Evolutionary conservation across 2,113 vertebrate species (phyloP).

Genomic region (Rynchops niger): DNA sequence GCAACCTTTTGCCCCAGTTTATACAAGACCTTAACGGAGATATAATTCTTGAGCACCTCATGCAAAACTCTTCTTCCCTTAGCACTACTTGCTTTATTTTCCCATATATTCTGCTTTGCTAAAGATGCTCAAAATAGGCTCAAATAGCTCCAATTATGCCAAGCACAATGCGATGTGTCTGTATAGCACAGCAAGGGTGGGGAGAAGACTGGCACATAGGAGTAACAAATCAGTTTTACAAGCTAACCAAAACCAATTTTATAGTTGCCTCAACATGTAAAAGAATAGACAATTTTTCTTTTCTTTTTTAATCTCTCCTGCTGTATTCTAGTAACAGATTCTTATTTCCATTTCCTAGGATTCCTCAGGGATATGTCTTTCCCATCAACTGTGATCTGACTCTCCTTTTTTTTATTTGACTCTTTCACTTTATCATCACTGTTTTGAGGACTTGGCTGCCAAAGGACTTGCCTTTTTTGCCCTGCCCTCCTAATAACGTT

Average conservation of each 20-base stretch:
- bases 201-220: neutral
- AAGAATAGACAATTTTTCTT: neutral
- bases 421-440: neutral
- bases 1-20: conserved; percentile 3
- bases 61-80: neutral
- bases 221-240: neutral
- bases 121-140: neutral
- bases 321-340: neutral
- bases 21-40: neutral
- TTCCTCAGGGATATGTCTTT: neutral
- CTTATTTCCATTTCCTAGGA: neutral
- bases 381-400: neutral
- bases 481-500: neutral
- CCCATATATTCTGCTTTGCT: neutral
- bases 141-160: neutral
- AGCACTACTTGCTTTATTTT: neutral
- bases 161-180: neutral
- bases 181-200: neutral
- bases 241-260: neutral
- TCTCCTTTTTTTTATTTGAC: neutral
- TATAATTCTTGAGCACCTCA: neutral
- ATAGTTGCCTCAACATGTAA: neutral
- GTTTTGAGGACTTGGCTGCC: neutral
- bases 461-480: neutral
- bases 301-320: neutral